These are phyloP conservation scores for Sciurus carolinensis DNA, from an alignment of 2,797 vertebrate genomes.

Conservation along the genomic window DNA sequence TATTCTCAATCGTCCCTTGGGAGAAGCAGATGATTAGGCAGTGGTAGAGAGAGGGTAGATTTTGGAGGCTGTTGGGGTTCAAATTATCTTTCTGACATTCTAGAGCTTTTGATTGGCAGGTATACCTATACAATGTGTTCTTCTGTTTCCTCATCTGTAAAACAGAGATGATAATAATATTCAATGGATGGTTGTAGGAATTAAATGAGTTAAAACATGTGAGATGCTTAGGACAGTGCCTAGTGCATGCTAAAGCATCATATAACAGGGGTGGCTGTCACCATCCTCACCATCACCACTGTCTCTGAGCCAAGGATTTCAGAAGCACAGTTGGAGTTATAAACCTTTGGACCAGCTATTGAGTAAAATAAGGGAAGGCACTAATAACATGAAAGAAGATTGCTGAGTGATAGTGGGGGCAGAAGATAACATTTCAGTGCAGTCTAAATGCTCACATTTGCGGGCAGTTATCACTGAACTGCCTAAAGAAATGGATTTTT, in stretches of 20 bases:
- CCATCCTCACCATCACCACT: neutral
- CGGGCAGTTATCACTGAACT: neutral
- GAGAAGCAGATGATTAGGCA: neutral
- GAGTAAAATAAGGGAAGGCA: neutral
- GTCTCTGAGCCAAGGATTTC: neutral
- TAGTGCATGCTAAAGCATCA: fast-evolving
- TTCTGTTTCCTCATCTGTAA: neutral
- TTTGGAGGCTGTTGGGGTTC: neutral
- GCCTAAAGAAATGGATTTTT: neutral
- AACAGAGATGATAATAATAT: neutral
- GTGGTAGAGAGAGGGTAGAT: neutral
- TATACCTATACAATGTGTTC: neutral
- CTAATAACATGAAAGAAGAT: neutral
- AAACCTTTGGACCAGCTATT: neutral
- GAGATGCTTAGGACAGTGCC: neutral
- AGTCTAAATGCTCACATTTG: neutral
- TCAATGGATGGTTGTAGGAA: neutral
- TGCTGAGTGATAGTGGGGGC: neutral
- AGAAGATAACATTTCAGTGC: neutral
- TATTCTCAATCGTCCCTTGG: neutral
- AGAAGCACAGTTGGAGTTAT: neutral
- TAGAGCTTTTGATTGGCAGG: neutral
- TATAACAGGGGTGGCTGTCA: fast-evolving
- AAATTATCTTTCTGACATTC: neutral
- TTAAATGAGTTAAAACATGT: neutral